Percentiles rank a stretch among this genome's conserved stretches.
These are phyloP conservation scores for Drosophila tripunctata DNA, from an alignment of 2,888 invertebrate species.

Conservation along the genomic window DNA sequence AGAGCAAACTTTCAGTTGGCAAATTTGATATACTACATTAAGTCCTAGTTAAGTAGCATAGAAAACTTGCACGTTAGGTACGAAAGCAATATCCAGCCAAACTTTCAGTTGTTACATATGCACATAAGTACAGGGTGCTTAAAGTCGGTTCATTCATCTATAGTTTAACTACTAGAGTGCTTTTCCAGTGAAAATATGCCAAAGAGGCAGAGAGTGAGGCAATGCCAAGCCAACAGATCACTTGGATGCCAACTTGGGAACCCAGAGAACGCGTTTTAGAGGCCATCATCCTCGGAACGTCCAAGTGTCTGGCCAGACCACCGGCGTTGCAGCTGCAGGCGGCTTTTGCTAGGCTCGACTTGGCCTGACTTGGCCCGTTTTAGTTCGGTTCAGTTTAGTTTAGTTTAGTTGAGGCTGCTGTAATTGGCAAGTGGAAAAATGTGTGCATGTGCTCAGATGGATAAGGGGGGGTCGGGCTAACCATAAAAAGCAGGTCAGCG, in stretches of 20 bases:
- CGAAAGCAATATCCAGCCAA: no score
- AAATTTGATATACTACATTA: no score
- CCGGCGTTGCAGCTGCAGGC: conserved; percentile 63
- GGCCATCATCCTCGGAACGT: conserved; percentile 52
- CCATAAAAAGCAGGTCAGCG: conserved; percentile 73
- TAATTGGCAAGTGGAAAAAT: conserved; percentile 76
- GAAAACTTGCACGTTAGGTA: no score
- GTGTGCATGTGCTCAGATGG: conserved; percentile 15
- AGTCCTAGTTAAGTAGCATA: no score
- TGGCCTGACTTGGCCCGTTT: conserved; percentile 26
- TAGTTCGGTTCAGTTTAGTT: conserved; percentile 4
- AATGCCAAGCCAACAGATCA: conserved; percentile 28
- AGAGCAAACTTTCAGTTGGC: no score
- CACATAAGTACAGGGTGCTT: background rate
- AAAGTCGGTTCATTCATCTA: background rate
- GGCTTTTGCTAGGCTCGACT: conserved; percentile 13
- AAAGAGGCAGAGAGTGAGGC: conserved; percentile 32
- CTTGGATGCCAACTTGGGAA: conserved; percentile 39
- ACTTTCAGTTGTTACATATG: no score
- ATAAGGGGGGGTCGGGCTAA: background rate
- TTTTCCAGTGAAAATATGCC: conserved; percentile 72
- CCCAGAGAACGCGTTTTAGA: conserved; percentile 57
- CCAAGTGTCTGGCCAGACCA: conserved; percentile 70
- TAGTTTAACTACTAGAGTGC: background rate
- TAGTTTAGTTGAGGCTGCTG: conserved; percentile 33